Evolutionary conservation across 1,140 invertebrate species (phyloP), one percentile per base, ranked within the genome.

Genomic region (Idris sp.): DNA sequence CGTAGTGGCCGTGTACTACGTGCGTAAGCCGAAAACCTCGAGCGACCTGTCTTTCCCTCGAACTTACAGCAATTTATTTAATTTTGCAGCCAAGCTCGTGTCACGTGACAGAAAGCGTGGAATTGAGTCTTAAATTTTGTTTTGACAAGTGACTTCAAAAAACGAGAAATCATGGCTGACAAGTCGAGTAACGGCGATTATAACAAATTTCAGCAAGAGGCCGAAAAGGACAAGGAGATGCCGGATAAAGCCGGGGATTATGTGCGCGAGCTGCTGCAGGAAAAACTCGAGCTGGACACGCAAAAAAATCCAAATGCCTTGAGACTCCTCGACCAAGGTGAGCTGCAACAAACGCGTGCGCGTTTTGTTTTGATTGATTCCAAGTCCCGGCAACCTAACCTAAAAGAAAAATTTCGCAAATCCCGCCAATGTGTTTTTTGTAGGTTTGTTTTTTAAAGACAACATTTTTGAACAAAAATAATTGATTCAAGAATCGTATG

Each of bases 161-260:
- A 14, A 13, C 19, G 16, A 25, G 14, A 9, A 14, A 11, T n/a
- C 2, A 78, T 78, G 78, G 71, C 77, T 40, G 84, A 86, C 6
- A 79, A 81, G 56, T 80, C 82, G 30, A 87, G 80, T 51, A 87
- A 87, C 48, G 85, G 86, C 22, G 82, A 67, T 0, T 56, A 82
- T 6, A 84, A 79, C 43, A 84, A 84, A 46, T 84, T 81, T 65
- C 69, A 84, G 38, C 78, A 81, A 0, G 82, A 86, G 0, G 33
- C 56, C 15, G 85, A 84, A 4, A 74, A 86, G 2, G 83, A 83
- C 1, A 84, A 83, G 43, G 83, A 84, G 26, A 74, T 74, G 56
- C 83, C 78, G 78, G 91, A 92, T 73, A 94, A 93, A 86, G 91
- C 91, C 77, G 92, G 89, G 31, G 93, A 94, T 85, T 94, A 94